Percentiles rank a stretch among this genome's conserved stretches.
Evolutionary conservation across 2,888 invertebrate genomes (phyloP).

Genomic region (Amiota communis): DNA sequence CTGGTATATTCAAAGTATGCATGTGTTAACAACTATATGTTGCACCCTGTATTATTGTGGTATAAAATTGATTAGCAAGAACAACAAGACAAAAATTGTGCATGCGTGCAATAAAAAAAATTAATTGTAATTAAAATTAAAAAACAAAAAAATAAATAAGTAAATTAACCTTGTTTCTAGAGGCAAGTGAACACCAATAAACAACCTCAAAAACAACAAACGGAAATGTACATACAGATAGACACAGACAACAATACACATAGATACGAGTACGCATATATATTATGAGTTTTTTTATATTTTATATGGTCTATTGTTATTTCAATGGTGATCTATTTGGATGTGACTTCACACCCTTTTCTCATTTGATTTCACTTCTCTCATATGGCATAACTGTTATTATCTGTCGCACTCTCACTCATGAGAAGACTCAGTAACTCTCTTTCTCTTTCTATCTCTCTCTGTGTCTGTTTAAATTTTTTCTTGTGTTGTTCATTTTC

Average conservation of each 20-base stretch:
- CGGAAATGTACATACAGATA: slow-evolving; percentile 55
- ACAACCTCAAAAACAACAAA: slow-evolving; percentile 33
- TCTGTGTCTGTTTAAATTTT: background rate
- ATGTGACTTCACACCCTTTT: too few species aligned
- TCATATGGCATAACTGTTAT: too few species aligned
- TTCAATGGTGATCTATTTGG: too few species aligned
- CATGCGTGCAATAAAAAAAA: slow-evolving; percentile 55
- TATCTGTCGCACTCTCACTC: too few species aligned
- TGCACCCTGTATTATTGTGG: too few species aligned
- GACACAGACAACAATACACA: slow-evolving; percentile 31
- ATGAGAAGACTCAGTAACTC: too few species aligned
- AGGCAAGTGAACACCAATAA: slow-evolving; percentile 29
- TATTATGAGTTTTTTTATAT: background rate
- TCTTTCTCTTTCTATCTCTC: background rate
- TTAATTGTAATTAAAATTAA: slow-evolving; percentile 56
- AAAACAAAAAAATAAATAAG: slow-evolving; percentile 48
- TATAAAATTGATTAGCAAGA: background rate
- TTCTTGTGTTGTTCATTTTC: slow-evolving; percentile 41
- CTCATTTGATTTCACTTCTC: too few species aligned
- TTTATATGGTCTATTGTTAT: too few species aligned
- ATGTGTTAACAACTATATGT: too few species aligned
- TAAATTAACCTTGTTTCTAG: slow-evolving; percentile 63
- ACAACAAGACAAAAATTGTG: slow-evolving; percentile 27
- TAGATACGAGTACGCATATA: slow-evolving; percentile 18
- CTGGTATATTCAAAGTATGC: too few species aligned